Percentiles rank a stretch among this genome's conserved stretches.
Conservation (phyloP, 2,888 invertebrate genomes). For the Melipona bicolor region DNA sequence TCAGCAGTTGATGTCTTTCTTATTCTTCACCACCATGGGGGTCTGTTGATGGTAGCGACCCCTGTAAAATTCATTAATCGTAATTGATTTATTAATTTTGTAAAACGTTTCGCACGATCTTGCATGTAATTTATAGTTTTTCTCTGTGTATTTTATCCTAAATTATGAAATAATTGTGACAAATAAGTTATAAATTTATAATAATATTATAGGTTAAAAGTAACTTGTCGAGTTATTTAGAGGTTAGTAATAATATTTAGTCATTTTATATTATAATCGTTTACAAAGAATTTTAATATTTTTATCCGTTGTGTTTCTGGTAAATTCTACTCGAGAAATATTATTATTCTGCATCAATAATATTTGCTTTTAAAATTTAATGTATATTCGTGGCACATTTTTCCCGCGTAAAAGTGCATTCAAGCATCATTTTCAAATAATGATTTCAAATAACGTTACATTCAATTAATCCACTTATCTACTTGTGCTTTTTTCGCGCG, state of each 20-base stretch:
- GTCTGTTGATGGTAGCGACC: conserved; percentile 28
- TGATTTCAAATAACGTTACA: conserved; percentile 13
- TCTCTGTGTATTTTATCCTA: not conserved
- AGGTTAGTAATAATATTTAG: not conserved
- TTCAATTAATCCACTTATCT: conserved; percentile 32
- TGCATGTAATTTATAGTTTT: not conserved
- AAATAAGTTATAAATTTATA: not conserved
- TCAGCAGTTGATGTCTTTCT: conserved; percentile 51
- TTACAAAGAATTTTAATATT: not conserved
- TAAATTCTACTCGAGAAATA: conserved; percentile 9
- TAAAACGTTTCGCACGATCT: not conserved
- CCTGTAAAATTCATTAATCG: conserved; percentile 13
- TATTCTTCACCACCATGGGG: conserved; percentile 23
- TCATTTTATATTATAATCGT: not conserved
- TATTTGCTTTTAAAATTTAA: conserved; percentile 41
- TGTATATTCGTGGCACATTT: conserved; percentile 33
- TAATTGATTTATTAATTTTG: conserved; percentile 18
- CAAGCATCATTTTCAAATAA: conserved; percentile 21
- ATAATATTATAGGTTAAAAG: not conserved
- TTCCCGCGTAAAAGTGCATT: not conserved
- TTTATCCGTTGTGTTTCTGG: conserved; percentile 10
- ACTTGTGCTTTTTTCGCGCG: not conserved
- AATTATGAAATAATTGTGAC: not conserved
- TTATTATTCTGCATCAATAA: conserved; percentile 1
- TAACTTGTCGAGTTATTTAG: not conserved